Conservation (phyloP, 2,113 vertebrate species). For the Tenebrosternarchus preto region DNA sequence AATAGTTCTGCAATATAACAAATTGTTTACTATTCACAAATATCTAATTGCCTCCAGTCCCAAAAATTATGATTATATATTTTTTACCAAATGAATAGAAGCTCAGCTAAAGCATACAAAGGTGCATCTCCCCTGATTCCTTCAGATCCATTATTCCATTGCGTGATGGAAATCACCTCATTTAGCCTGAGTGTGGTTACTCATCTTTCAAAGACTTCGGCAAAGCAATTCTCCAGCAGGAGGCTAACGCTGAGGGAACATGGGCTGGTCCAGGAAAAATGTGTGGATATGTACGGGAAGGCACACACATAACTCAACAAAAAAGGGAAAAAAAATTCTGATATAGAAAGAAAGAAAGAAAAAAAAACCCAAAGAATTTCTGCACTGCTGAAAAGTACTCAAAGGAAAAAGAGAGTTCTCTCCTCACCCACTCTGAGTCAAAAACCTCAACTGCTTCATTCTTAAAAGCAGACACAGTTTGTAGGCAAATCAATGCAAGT, state of each 20-base stretch:
- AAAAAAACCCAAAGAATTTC: too few species aligned
- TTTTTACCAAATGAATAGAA: constrained; percentile 10
- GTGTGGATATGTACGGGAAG: not conserved
- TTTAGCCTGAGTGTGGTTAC: constrained; percentile 69
- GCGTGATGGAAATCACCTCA: constrained; percentile 75
- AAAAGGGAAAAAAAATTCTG: not conserved
- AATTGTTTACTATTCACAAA: not conserved
- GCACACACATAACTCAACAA: not conserved
- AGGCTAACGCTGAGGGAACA: not conserved
- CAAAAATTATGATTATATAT: not conserved
- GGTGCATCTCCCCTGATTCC: constrained; percentile 64
- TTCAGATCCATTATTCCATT: constrained; percentile 67
- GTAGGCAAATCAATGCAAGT: constrained; percentile 28
- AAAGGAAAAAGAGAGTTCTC: too few species aligned
- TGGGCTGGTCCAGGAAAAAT: not conserved
- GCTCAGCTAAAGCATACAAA: constrained; percentile 27
- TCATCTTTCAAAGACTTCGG: constrained; percentile 66
- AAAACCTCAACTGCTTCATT: not conserved
- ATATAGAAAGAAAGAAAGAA: not conserved
- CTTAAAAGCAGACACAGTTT: not conserved
- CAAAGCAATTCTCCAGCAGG: constrained; percentile 57
- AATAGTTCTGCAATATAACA: not conserved
- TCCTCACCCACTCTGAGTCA: too few species aligned
- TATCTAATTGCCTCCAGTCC: not conserved
- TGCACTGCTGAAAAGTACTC: too few species aligned